A percentile compares a stretch with the other conserved stretches of the same genome.
These are phyloP conservation scores for Dascillus cervinus DNA, from an alignment of 2,888 invertebrate species.

Conservation along the genomic window DNA sequence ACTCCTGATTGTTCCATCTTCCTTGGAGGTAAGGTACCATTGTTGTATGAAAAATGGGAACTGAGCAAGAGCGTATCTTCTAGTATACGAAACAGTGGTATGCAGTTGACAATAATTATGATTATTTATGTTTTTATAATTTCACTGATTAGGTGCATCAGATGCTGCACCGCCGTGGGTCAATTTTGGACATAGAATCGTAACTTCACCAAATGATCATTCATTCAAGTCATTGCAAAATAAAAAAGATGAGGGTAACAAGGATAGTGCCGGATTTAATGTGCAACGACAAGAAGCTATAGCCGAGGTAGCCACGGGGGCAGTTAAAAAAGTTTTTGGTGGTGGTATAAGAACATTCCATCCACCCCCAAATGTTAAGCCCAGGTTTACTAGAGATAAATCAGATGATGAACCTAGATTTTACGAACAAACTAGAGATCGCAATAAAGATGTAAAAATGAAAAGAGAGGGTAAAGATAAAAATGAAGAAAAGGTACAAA, in stretches of 20 bases:
- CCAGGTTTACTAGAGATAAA: slow-evolving; percentile 4
- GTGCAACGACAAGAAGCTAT: slow-evolving; percentile 85
- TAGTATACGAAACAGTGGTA: too few relatives aligned
- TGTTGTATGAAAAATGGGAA: slow-evolving; percentile 85
- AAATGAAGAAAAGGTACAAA: slow-evolving; percentile 50
- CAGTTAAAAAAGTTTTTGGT: slow-evolving; percentile 48
- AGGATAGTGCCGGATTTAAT: slow-evolving; percentile 88
- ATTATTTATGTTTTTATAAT: background rate
- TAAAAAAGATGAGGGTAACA: slow-evolving; percentile 49
- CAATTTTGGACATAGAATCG: slow-evolving; percentile 75
- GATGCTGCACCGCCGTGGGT: slow-evolving; percentile 89
- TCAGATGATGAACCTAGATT: slow-evolving; percentile 8
- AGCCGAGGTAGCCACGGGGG: slow-evolving; percentile 71
- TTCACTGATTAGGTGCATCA: slow-evolving; percentile 46
- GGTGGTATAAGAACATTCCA: slow-evolving; percentile 36
- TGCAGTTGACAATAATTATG: slow-evolving; percentile 8
- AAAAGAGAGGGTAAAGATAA: slow-evolving; percentile 15
- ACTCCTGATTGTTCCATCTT: slow-evolving; percentile 59
- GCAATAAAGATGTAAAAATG: slow-evolving; percentile 19
- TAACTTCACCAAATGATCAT: slow-evolving; percentile 49
- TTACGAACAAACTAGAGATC: slow-evolving; percentile 33
- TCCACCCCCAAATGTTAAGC: slow-evolving; percentile 7
- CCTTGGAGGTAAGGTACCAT: slow-evolving; percentile 77
- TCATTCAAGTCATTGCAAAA: slow-evolving; percentile 63
- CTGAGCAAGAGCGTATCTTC: too few relatives aligned